These are phyloP conservation scores for Cosmia pyralina DNA, from an alignment of 2,888 invertebrate genomes.

Conservation along the genomic window DNA sequence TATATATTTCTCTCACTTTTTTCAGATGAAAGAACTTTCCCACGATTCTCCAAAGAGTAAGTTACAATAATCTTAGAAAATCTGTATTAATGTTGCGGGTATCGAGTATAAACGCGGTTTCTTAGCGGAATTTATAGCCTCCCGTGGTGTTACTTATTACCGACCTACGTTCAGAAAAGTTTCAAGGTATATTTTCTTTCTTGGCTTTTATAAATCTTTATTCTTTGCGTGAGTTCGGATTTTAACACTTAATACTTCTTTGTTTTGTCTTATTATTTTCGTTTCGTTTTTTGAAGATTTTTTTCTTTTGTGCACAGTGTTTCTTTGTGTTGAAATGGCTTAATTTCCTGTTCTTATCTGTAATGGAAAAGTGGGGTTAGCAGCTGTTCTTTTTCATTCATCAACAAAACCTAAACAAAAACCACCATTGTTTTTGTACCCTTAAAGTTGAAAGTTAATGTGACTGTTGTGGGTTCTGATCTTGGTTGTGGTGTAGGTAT, in stretches of 20 bases:
- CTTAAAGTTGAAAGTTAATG: constrained; percentile 1
- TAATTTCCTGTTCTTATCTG: constrained; percentile 58
- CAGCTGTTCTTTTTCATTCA: constrained; percentile 31
- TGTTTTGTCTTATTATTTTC: constrained; percentile 56
- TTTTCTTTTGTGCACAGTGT: constrained; percentile 42
- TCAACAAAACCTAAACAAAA: constrained; percentile 18
- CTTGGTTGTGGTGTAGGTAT: background rate
- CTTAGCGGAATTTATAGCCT: constrained; percentile 76
- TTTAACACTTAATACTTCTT: constrained; percentile 66
- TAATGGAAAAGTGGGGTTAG: constrained; percentile 39
- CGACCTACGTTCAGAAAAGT: constrained; percentile 70
- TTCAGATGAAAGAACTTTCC: constrained; percentile 54
- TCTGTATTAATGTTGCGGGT: constrained; percentile 78
- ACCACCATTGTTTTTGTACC: background rate
- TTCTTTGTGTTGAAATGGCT: constrained; percentile 48
- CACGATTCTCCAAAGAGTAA: constrained; percentile 60
- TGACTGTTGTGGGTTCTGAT: background rate
- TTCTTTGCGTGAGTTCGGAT: constrained; percentile 63
- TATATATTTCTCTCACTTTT: constrained; percentile 50
- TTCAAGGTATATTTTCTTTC: constrained; percentile 73
- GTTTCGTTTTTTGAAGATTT: constrained; percentile 29
- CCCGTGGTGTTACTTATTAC: constrained; percentile 78
- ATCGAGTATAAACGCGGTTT: constrained; percentile 77
- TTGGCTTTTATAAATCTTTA: constrained; percentile 73
- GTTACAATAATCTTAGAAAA: constrained; percentile 77